Base-by-base conservation (phyloP, 2,797 vertebrate genomes). In the Lophotriccus pileatus region DNA sequence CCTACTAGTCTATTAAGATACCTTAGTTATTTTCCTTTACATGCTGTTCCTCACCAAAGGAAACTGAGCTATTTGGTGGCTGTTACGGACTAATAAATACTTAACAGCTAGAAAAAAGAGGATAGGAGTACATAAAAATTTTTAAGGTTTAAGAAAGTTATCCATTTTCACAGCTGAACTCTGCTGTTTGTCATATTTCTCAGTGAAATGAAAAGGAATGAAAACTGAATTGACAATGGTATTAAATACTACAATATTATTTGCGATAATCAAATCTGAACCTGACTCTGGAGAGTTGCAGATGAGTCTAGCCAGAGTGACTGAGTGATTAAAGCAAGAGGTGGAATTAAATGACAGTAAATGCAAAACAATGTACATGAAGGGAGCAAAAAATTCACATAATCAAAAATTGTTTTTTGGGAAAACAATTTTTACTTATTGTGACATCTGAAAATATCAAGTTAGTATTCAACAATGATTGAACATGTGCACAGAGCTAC, bases 401-500 rank as follows among this genome's bases (percentile, higher is more conserved):
- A 36, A 59, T 74, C 22, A 52, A 64, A 86, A 32, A 10, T 0
- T 39, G 1, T 0, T 37, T 76, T 84, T 50, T 15, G 23, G 12
- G 7, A 66, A 89, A 79, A 59, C 4, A 55, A 22, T n/a, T 80
- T 87, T 91, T 79, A 70, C 6, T 44, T 6, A 21, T 12, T 59
- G 2, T 23, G 36, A 34, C 55, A 5, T 85, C 44, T 70, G 25
- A 76, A 91, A 85, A 85, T 63, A 73, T 67, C 11, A 10, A 46
- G 20, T 32, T 37, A 77, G 1, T 68, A 56, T 55, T 88, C 53
- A 84, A 11, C 3, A 68, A 16, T 53, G 13, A 37, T 36, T 75
- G 14, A 84, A 55, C 1, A 22, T 14, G 2, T 41, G 19, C 30
- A 8, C 0, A 2, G 60, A 15, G 3, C 43, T 53, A 22, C 6